phyloP scores from a whole-genome alignment of 2,888 invertebrate species.

The Agrotis puta region DNA sequence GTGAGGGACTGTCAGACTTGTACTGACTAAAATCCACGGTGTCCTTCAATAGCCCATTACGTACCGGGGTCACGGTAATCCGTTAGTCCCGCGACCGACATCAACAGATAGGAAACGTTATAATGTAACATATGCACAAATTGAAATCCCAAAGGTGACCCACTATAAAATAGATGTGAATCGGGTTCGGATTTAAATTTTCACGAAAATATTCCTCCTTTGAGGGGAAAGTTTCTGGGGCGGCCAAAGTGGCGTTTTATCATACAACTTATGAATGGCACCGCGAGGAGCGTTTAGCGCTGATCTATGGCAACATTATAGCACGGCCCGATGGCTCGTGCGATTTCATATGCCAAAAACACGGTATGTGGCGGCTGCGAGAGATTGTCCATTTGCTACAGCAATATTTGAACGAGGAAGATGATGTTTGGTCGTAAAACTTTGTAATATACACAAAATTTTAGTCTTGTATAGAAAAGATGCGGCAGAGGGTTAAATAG shows the following conservation, averaged over 20 bases:
- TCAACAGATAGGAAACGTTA: not conserved
- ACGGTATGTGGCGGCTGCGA: conserved; percentile 48
- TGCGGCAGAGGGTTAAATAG: not conserved
- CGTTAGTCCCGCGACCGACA: no score
- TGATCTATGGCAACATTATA: conserved; percentile 74
- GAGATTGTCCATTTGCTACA: conserved; percentile 45
- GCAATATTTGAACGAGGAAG: conserved; percentile 29
- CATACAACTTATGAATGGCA: conserved; percentile 74
- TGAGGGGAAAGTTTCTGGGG: conserved; percentile 62
- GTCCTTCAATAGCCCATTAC: no score
- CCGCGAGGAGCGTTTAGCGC: conserved; percentile 73
- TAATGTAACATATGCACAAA: conserved; percentile 4
- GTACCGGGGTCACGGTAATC: no score
- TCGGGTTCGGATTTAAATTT: conserved; percentile 64
- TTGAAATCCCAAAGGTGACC: conserved; percentile 31
- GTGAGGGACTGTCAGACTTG: no score
- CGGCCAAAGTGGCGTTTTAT: conserved; percentile 68
- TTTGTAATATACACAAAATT: not conserved
- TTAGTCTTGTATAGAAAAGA: not conserved
- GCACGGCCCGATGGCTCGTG: conserved; percentile 65
- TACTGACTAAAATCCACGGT: no score
- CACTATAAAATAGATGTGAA: conserved; percentile 50
- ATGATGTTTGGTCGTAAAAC: not conserved
- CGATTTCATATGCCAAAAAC: conserved; percentile 60
- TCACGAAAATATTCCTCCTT: conserved; percentile 68